Base-by-base conservation (phyloP, 2,113 vertebrate genomes). In the Ariopsis seemanni region DNA sequence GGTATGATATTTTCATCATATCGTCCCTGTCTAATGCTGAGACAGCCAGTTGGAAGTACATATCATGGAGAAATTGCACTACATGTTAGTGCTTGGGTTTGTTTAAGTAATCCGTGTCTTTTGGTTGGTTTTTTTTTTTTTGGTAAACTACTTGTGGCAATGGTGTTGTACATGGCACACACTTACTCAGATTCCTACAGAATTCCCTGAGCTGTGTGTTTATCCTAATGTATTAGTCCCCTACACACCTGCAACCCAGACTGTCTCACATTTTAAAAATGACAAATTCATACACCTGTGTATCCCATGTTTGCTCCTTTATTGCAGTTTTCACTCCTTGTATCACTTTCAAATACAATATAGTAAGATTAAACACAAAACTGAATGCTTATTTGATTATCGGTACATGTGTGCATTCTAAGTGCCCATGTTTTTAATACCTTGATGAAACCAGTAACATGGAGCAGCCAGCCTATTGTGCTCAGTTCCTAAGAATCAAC, bases 191-290 rank as follows among this genome's bases (percentile, higher is more conserved):
- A 58, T 48, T 83, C 74, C 34, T 74, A n/a, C 6, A 83, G 87
- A 63, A 58, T 89, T 90, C 90, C 86, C 67, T 89, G 79, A 88
- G 88, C 84, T 67, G 89, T 85, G 83, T 69, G n/a, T 87, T 85
- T 89, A 72, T 74, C 30, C 48, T 60, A 71, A 77, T 85, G 83
- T 55, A 82, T 79, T 74, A 82, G 86, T 85, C 90, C 86, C 84
- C 86, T 87, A 81, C 79, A 84, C 85, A 90, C 88, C 87, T 90
- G 84, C 83, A 89, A 72, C 88, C 53, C 30, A 90, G 72, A 71
- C 55, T 62, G 71, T 71, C 55, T 63, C 55, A 27, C 48, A 30
- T n/a, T 30, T 27, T 67, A 52, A 34, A 20, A 22, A 20, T 22
- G 11, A 57, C 50, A 85, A 55, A 50, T 67, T 85, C 83, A 60